These are phyloP conservation scores for Lateolabrax maculatus DNA, from an alignment of 2,797 vertebrate genomes.

Conservation along the genomic window DNA sequence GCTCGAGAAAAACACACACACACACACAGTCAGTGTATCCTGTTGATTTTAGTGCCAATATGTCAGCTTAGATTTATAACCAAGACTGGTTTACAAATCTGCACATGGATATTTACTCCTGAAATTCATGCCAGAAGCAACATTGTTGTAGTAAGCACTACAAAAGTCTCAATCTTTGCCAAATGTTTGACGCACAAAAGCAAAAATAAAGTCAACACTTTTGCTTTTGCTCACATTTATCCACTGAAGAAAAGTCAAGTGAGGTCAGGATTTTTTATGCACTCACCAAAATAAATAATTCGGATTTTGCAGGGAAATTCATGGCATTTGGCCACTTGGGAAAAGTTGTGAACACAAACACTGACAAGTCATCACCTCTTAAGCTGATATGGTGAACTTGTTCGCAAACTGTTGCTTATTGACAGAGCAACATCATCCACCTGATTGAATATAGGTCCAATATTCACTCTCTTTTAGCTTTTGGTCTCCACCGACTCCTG, in stretches of 20 bases:
- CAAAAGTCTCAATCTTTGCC: background rate
- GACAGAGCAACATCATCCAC: background rate
- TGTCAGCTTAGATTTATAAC: constrained; percentile 34
- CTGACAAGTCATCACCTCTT: background rate
- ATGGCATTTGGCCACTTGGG: background rate
- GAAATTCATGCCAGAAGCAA: constrained; percentile 22
- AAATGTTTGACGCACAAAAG: background rate
- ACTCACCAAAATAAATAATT: background rate
- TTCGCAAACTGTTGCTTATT: background rate
- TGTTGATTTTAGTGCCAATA: constrained; percentile 50
- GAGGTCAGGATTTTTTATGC: background rate
- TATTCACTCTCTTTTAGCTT: background rate
- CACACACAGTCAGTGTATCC: constrained; percentile 27
- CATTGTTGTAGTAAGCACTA: background rate
- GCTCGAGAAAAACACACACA: constrained; percentile 20
- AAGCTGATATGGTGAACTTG: background rate
- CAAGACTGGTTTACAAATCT: constrained; percentile 19
- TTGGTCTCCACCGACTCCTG: too few species aligned
- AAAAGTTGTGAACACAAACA: background rate
- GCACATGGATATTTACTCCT: constrained; percentile 10
- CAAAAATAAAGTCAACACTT: background rate
- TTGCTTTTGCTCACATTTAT: background rate
- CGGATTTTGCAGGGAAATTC: too few species aligned
- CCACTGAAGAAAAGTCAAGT: background rate
- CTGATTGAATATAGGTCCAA: background rate